Evolutionary conservation across 1,140 invertebrate genomes (phyloP), one percentile per base, ranked within the genome.

Genomic region (Lineus longissimus): DNA sequence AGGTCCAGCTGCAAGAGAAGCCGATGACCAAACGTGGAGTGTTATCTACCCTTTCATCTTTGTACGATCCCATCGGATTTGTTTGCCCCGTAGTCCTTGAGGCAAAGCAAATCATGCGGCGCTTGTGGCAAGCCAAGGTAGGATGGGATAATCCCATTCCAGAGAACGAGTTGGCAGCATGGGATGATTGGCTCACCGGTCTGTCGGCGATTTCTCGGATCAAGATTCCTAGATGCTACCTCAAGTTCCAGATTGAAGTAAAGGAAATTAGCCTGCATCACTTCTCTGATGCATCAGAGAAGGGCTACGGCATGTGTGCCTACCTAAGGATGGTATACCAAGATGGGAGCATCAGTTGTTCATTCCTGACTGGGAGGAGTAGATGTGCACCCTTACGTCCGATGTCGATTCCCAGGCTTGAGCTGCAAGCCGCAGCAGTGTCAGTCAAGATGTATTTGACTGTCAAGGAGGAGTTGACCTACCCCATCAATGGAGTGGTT

Each of bases 251-350:
- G 1, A 43, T 47, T 11, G 72, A 72, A 65, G 70, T 63, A n/a
- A n/a, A n/a, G 1, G 2, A 58, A 0, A 22, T 22, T 33, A 0
- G 2, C 0, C 25, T 69, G 2, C 67, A 73, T 58, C 59, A 70
- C 40, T 73, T 75, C 41, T 69, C 70, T 27, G 68, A 73, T 63
- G 73, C 66, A 15, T 67, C 64, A 54, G 54, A 11, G 0, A 19
- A 1, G 17, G 66, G 62, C 1, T 70, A 74, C n/a, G n/a, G n/a
- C n/a, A n/a, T n/a, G n/a, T n/a, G n/a, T n/a, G n/a, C n/a, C n/a
- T n/a, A n/a, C n/a, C 65, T 68, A 67, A 43, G 59, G 67, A 55
- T 70, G 70, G 70, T 11, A 54, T 66, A 2, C 25, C 54, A 0
- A 62, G 45, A 23, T 31, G n/a, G 1, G 40, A 43, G 2, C 41